Conservation (phyloP, 1,140 invertebrate species). For the Drosophila melanica region DNA sequence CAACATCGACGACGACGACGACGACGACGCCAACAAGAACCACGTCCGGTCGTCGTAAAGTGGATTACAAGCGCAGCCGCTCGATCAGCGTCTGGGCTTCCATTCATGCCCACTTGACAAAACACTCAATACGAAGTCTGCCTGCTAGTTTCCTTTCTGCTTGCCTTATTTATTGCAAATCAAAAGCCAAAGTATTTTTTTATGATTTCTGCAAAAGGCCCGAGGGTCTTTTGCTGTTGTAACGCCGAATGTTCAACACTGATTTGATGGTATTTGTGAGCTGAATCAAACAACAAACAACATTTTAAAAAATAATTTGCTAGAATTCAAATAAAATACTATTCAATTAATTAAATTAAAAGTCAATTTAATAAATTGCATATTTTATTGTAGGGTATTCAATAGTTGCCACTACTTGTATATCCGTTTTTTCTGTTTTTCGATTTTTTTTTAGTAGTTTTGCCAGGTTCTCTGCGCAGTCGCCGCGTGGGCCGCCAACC, state of each 20-base stretch:
- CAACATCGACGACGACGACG: conserved; percentile 18
- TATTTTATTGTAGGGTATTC: conserved; percentile 16
- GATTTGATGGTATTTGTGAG: too few species aligned
- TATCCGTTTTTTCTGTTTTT: background rate
- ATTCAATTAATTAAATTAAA: background rate
- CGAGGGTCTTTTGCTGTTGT: background rate
- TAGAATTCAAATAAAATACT: background rate
- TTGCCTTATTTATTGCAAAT: conserved; percentile 34
- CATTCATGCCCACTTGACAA: conserved; percentile 50
- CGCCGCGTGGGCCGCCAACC: conserved; percentile 33
- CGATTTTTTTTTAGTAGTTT: conserved; percentile 2
- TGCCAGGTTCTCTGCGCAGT: conserved; percentile 22
- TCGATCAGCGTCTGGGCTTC: conserved; percentile 35
- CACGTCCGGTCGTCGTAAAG: conserved; percentile 46
- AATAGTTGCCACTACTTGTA: background rate
- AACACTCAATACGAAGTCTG: conserved; percentile 38
- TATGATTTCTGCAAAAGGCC: conserved; percentile 4
- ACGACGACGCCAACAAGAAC: conserved; percentile 41
- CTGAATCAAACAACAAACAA: too few species aligned
- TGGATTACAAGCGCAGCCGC: conserved; percentile 38
- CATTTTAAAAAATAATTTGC: too few species aligned
- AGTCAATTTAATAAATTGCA: too few species aligned
- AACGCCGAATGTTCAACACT: too few species aligned
- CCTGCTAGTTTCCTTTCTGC: conserved; percentile 19
- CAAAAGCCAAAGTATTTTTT: conserved; percentile 25